A percentile compares a stretch with the other conserved stretches of the same genome.
These are phyloP conservation scores for Chlorodrepanis virens DNA, from an alignment of 2,113 vertebrate species.

Conservation along the genomic window DNA sequence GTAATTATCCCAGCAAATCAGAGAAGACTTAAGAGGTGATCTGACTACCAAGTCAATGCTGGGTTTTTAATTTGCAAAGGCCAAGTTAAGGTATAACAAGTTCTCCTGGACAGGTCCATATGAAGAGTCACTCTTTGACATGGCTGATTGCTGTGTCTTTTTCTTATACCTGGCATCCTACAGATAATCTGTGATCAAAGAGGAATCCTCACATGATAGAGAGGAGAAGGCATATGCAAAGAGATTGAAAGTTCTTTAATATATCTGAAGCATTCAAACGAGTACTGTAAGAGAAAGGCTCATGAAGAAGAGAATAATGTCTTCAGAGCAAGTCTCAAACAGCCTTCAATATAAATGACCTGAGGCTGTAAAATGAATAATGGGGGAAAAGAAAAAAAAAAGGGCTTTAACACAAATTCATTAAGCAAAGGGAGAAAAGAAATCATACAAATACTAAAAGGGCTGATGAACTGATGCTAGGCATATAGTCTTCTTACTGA, in stretches of 20 bases:
- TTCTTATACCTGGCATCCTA: not conserved
- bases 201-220: not conserved
- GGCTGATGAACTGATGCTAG: not conserved
- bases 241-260: not conserved
- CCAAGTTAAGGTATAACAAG: not conserved
- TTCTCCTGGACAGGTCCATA: not conserved
- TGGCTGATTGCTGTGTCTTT: not conserved
- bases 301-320: not conserved
- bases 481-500: not conserved
- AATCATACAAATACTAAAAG: not conserved
- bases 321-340: not conserved
- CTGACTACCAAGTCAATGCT: not conserved
- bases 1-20: not conserved
- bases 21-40: not conserved
- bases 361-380: not conserved
- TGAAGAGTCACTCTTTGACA: not conserved
- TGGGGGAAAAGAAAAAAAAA: not conserved
- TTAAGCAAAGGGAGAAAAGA: not conserved
- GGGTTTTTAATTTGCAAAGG: not conserved
- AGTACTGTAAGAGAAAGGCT: not conserved
- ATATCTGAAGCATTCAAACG: not conserved
- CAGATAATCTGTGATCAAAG: not conserved
- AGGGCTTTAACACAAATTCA: not conserved
- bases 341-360: not conserved
- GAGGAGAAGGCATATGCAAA: not conserved